Base-by-base conservation (phyloP, 2,888 invertebrate genomes). In the Torymus aiolomorphi region DNA sequence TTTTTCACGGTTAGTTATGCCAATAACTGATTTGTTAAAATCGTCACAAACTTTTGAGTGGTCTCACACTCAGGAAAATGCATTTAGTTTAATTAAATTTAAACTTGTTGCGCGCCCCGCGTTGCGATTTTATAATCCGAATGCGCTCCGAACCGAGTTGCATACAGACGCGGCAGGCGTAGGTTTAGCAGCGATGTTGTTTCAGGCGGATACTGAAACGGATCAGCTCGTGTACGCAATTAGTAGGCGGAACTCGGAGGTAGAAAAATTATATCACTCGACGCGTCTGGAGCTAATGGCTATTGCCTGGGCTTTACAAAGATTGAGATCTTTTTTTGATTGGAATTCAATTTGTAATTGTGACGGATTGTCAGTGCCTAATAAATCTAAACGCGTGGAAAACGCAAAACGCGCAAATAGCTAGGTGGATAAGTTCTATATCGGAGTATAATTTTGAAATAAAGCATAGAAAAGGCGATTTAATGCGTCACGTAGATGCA, bases 241-340 rank as follows among this genome's bases (percentile, higher is more conserved):
- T 2, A 83, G 80, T 62, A 14, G 76, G 24, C 20, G 73, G 20
- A 82, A 78, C 0, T 71, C 74, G 0, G 82, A 82, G 11, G 54
- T 57, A 1, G 84, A 85, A 51, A 12, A 52, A 13, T 61, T 51
- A 0, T 86, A 86, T 63, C 83, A 84, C 69, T 84, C 84, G 0
- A 84, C 80, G 20, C 84, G 87, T 18, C 59, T 85, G 4, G 88
- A 89, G 59, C 13, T 80, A 11, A 42, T 82, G 56, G 82, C 78
- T 0, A 72, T 82, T 42, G 16, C 54, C 1, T 82, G 80, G 76
- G 72, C 70, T 0, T 42, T 71, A 0, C n/a, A 69, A 51, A 8
- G 80, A 1, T 61, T 84, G 5, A 51, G 84, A 16, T 14, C 80
- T n/a, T 1, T 82, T 84, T 57, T 61, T 86, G 12, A 76, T 85